Base-by-base conservation (phyloP, 2,888 invertebrate genomes). In the Acanthopleura granulata region DNA sequence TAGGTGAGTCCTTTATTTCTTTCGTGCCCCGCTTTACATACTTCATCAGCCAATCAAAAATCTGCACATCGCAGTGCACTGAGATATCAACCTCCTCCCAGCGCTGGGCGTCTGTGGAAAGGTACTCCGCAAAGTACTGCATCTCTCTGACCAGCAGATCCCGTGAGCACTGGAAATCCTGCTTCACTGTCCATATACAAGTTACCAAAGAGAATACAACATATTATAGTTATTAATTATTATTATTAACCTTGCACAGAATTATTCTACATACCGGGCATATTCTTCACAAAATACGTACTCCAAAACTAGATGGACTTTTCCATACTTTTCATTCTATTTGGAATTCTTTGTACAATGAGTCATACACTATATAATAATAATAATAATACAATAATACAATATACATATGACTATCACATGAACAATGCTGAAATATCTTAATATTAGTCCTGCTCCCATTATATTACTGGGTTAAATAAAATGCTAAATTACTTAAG, bases 11-110 rank as follows among this genome's bases (percentile, higher is more conserved):
- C 29, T 22, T 30, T 25, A n/a, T 25, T 12, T 75, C 66, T 12
- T 78, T 81, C 22, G 85, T 82, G 15, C 82, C 78, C 49, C 90
- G 78, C 90, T 97, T 96, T n/a, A 97, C 95, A 96, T 97, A 98
- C 80, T 94, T 94, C 95, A 98, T 97, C 74, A 98, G 92, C 97
- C 97, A 98, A 85, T 97, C 97, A 90, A 98, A 98, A 78, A 98
- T 97, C 89, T 95, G 93, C 76, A 98, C 95, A 91, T 98, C 98
- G 89, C 98, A 98, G 89, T 98, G 98, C 0, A 98, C 98, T 0
- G 97, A 97, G 82, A 98, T 98, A 87, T 98, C 97, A 94, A 97
- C 96, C 86, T 97, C 97, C 87, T 90, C 90, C 85, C 89, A 87
- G 0, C 96, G 91, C 77, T 89, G 89, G 9, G 87, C 85, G 73